A percentile compares a stretch with the other conserved stretches of the same genome.
Evolutionary conservation across 2,888 invertebrate species (phyloP).

Genomic region (Podotricha telesiphe): DNA sequence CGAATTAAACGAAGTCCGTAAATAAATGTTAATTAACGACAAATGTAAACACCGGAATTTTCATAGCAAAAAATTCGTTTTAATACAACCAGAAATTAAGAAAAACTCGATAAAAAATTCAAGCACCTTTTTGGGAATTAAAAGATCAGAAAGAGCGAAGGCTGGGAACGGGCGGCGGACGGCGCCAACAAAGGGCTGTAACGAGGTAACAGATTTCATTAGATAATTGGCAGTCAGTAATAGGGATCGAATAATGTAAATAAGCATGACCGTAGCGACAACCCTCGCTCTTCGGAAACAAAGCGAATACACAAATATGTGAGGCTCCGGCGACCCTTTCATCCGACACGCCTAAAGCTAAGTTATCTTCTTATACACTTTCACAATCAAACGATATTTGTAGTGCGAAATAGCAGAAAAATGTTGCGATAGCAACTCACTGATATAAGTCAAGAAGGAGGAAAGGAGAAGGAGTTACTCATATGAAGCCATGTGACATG

Average conservation of each 20-base stretch:
- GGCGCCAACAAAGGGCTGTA: slow-evolving; percentile 27
- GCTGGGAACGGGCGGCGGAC: not conserved
- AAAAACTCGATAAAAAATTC: slow-evolving; percentile 26
- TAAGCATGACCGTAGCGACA: slow-evolving; percentile 16
- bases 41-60: slow-evolving; percentile 9
- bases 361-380: not conserved
- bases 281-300: not conserved
- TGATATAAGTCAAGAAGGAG: no score
- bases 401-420: no score
- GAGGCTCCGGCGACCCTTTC: not conserved
- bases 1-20: not conserved
- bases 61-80: not conserved
- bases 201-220: slow-evolving; percentile 44
- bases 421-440: no score
- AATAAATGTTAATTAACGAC: slow-evolving; percentile 10
- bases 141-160: slow-evolving; percentile 21
- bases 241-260: slow-evolving; percentile 41
- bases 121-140: slow-evolving; percentile 31
- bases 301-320: not conserved
- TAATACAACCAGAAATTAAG: slow-evolving; percentile 25
- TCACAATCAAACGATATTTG: not conserved
- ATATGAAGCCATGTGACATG: no score
- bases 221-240: slow-evolving; percentile 42
- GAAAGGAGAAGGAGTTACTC: no score
- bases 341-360: not conserved